A percentile compares a stretch with the other conserved stretches of the same genome.
Evolutionary conservation across 2,113 vertebrate genomes (phyloP).

Genomic region (Corythaixoides concolor): DNA sequence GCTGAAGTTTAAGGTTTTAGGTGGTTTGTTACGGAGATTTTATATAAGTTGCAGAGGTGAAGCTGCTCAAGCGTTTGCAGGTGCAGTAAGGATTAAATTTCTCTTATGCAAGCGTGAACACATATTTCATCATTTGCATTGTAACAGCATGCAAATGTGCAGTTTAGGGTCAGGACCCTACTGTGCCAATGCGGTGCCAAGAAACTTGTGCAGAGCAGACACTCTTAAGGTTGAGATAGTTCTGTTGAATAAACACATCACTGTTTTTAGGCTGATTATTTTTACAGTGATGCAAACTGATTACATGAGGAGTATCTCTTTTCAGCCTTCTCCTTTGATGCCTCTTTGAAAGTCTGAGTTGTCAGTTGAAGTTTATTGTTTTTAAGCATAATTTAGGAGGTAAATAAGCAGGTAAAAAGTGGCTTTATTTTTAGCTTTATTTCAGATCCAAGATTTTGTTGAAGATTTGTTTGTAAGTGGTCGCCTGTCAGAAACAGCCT

Average conservation of each 20-base stretch:
- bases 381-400: neutral
- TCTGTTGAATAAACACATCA: conserved; percentile 34
- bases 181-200: neutral
- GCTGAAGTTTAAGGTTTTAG: neutral
- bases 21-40: neutral
- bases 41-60: neutral
- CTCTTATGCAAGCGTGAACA: neutral
- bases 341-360: neutral
- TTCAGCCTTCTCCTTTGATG: neutral
- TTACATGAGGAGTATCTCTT: neutral
- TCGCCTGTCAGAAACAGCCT: neutral
- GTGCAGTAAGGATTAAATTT: neutral
- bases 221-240: neutral
- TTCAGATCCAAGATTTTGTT: neutral
- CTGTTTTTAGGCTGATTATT: neutral
- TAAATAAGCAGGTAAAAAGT: neutral
- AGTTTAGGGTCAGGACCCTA: neutral
- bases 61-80: neutral
- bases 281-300: neutral
- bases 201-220: neutral
- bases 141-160: neutral
- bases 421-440: neutral
- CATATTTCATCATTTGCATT: neutral
- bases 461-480: neutral
- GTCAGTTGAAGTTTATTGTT: neutral